Percentiles rank a stretch among this genome's conserved stretches.
phyloP scores from a whole-genome alignment of 2,797 vertebrate genomes.

The Falco novaeseelandiae region DNA sequence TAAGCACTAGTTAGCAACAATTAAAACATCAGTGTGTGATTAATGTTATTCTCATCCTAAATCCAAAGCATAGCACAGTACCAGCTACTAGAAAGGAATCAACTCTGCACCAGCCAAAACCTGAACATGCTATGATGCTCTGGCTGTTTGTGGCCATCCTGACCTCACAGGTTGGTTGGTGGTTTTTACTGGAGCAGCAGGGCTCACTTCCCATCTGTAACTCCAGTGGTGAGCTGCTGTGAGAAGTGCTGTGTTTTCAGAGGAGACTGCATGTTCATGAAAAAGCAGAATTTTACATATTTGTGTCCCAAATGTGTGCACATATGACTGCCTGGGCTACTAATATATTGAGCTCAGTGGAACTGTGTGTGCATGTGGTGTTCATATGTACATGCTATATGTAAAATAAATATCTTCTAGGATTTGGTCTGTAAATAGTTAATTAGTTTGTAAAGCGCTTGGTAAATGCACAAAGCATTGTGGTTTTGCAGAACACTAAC shows the following conservation, averaged over 20 bases:
- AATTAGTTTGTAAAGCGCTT: background rate
- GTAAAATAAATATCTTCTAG: background rate
- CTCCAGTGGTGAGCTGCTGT: background rate
- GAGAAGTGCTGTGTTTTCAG: background rate
- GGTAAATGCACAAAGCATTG: background rate
- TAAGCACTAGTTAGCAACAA: too few relatives aligned
- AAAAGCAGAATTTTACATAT: fast-evolving
- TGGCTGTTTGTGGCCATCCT: background rate
- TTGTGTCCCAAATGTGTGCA: background rate
- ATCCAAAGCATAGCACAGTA: too few relatives aligned
- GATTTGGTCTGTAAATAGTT: background rate
- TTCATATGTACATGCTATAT: background rate
- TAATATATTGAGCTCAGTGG: background rate
- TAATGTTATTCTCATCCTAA: too few relatives aligned
- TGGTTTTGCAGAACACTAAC: background rate
- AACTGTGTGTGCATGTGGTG: background rate
- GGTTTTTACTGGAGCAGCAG: background rate
- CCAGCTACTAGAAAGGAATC: too few relatives aligned
- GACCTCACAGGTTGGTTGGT: background rate
- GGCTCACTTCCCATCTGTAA: background rate
- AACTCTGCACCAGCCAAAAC: too few relatives aligned
- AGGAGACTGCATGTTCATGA: background rate
- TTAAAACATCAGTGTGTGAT: too few relatives aligned
- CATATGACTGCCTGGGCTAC: background rate
- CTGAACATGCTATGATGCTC: too few relatives aligned